phyloP scores from a whole-genome alignment of 1,140 invertebrate genomes.

The Acromyrmex echinatior region DNA sequence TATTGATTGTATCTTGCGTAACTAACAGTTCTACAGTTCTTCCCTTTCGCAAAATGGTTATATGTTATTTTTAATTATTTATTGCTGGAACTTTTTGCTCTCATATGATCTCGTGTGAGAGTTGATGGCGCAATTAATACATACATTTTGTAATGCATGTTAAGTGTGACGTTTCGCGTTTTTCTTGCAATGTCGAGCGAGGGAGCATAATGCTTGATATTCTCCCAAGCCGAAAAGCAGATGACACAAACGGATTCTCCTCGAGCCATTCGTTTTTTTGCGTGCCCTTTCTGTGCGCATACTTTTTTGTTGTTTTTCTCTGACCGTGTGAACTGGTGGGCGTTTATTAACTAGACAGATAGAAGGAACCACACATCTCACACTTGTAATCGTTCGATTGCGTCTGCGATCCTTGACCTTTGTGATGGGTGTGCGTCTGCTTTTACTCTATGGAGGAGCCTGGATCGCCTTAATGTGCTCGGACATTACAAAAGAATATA shows the following conservation, averaged over 20 bases:
- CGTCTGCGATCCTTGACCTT: constrained; percentile 19
- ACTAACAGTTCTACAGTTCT: neutral
- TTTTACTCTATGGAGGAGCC: neutral
- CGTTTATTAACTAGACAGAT: constrained; percentile 18
- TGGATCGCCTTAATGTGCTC: neutral
- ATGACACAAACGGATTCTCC: constrained; percentile 44
- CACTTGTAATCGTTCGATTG: neutral
- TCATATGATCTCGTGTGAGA: neutral
- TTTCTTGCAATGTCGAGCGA: constrained; percentile 25
- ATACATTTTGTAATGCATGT: neutral
- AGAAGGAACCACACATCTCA: neutral
- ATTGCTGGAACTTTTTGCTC: neutral
- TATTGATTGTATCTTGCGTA: constrained; percentile 12
- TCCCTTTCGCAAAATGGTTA: neutral
- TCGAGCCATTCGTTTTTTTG: neutral
- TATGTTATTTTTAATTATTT: neutral
- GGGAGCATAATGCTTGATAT: constrained; percentile 17
- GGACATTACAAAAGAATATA: constrained; percentile 29
- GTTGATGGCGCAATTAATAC: constrained; percentile 9
- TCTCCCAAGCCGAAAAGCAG: constrained; percentile 44
- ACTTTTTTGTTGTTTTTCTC: constrained; percentile 21
- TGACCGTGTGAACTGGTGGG: constrained; percentile 43
- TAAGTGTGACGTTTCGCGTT: neutral
- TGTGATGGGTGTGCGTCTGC: neutral
- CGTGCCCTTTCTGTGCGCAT: neutral